phyloP scores from a whole-genome alignment of 2,888 invertebrate genomes.

The Saturnia pavonia region DNA sequence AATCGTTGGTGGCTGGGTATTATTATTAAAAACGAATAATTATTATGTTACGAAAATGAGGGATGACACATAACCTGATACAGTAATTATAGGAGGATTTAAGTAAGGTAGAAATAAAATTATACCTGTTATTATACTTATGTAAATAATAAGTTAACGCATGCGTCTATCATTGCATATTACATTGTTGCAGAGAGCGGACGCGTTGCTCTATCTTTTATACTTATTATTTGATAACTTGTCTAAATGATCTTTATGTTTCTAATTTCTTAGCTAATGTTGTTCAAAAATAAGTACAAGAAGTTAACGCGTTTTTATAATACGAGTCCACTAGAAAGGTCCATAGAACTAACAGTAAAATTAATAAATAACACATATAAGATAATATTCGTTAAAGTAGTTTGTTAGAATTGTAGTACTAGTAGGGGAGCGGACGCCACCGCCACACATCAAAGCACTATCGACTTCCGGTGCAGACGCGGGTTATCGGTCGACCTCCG shows the following conservation, averaged over 20 bases:
- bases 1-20: background rate
- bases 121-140: background rate
- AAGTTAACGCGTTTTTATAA: background rate
- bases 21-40: background rate
- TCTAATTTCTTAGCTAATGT: background rate
- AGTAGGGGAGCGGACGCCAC: conserved; percentile 57
- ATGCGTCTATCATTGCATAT: background rate
- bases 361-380: conserved; percentile 8
- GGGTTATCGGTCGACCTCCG: conserved; percentile 78
- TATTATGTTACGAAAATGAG: background rate
- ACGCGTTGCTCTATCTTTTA: background rate
- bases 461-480: conserved; percentile 74
- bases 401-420: conserved; percentile 16
- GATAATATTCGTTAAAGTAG: conserved; percentile 13
- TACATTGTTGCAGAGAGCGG: background rate
- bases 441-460: conserved; percentile 75
- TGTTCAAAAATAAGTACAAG: background rate
- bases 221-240: background rate
- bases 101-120: background rate
- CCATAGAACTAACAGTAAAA: background rate
- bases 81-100: background rate
- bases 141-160: background rate
- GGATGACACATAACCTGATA: background rate
- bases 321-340: background rate
- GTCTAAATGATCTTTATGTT: background rate